These are phyloP conservation scores for Melitaea cinxia DNA, from an alignment of 1,140 invertebrate genomes.

Conservation along the genomic window DNA sequence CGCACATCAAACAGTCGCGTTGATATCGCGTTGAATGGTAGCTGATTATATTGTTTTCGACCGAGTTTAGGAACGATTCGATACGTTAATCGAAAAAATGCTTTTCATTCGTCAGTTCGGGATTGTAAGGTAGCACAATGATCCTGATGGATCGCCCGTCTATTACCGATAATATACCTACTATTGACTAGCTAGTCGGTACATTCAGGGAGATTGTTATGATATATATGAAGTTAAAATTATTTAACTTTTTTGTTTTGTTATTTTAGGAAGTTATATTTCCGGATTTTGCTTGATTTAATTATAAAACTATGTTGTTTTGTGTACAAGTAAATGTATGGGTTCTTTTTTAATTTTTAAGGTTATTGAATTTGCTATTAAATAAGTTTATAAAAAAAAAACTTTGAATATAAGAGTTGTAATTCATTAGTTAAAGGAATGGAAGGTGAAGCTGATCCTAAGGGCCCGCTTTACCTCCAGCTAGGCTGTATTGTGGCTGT, in stretches of 20 bases:
- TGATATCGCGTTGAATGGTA: slow-evolving; percentile 61
- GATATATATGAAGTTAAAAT: not conserved
- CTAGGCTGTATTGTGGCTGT: no score
- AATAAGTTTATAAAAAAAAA: no score
- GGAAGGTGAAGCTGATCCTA: no score
- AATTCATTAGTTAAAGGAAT: no score
- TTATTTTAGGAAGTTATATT: no score
- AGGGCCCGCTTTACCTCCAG: no score
- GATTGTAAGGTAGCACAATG: slow-evolving; percentile 61
- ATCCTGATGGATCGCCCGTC: slow-evolving; percentile 53
- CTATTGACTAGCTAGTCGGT: not conserved
- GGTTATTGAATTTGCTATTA: no score
- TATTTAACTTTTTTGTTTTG: not conserved
- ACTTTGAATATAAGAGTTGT: no score
- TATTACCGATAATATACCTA: slow-evolving; percentile 1
- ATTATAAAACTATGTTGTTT: no score
- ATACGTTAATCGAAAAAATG: slow-evolving; percentile 74
- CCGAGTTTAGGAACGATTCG: slow-evolving; percentile 65
- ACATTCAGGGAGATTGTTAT: not conserved
- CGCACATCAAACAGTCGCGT: slow-evolving; percentile 28
- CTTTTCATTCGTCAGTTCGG: slow-evolving; percentile 61
- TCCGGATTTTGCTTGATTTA: no score
- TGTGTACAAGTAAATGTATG: no score
- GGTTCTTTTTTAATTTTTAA: no score
- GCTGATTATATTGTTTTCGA: slow-evolving; percentile 79